Evolutionary conservation across 2,797 vertebrate species (phyloP).

Genomic region (Danio choprae): DNA sequence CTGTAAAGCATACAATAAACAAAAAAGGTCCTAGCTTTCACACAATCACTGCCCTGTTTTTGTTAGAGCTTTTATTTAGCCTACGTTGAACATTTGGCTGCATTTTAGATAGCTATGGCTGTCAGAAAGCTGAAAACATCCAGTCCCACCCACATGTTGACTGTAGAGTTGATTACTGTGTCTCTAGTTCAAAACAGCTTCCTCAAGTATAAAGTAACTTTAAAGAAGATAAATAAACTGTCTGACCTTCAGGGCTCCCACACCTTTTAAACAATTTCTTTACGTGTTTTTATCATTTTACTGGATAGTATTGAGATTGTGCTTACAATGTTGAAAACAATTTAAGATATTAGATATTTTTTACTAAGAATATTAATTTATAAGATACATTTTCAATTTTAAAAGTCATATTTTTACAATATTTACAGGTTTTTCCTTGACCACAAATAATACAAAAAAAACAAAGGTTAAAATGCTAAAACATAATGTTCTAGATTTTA

Average conservation of each 20-base stretch:
- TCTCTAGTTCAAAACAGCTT: background rate
- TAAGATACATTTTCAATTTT: background rate
- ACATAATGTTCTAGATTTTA: background rate
- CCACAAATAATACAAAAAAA: background rate
- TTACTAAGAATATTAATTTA: background rate
- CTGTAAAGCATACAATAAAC: conserved; percentile 63
- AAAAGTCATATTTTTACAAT: background rate
- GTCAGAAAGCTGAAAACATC: conserved; percentile 18
- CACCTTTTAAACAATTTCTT: background rate
- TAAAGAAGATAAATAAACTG: background rate
- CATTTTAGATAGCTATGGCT: conserved; percentile 5
- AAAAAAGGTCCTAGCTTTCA: conserved; percentile 25
- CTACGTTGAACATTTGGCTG: background rate
- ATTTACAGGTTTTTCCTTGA: background rate
- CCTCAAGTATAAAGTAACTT: background rate
- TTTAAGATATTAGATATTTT: background rate
- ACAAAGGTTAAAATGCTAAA: conserved; percentile 2
- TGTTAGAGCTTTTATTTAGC: conserved; percentile 27
- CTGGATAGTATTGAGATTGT: background rate
- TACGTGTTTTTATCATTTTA: background rate
- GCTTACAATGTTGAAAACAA: background rate
- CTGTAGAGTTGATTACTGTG: background rate
- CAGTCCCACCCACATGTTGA: conserved; percentile 22
- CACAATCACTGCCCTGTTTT: conserved; percentile 11
- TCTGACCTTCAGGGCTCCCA: conserved; percentile 1